These are phyloP conservation scores for Aphaenogaster rudis DNA, from an alignment of 1,140 invertebrate species.

Conservation along the genomic window DNA sequence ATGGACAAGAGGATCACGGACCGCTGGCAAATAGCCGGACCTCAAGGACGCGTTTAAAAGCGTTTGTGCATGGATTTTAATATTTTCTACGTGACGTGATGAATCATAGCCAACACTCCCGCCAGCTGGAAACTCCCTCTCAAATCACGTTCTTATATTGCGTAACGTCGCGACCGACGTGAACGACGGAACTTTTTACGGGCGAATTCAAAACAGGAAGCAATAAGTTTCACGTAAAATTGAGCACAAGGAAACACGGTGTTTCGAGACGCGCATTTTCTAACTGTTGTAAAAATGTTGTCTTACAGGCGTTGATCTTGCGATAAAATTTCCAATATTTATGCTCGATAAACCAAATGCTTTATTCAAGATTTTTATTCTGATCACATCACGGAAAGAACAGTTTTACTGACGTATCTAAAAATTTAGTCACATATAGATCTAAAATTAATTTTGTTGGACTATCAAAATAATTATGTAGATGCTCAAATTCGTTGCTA, in stretches of 20 bases:
- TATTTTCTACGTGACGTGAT: conserved; percentile 61
- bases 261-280: background rate
- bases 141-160: conserved; percentile 36
- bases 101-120: conserved; percentile 62
- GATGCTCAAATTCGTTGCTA: no score
- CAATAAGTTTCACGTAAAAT: conserved; percentile 13
- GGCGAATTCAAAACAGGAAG: background rate
- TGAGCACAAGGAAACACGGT: background rate
- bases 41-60: conserved; percentile 62
- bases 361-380: background rate
- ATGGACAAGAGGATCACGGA: conserved; percentile 66
- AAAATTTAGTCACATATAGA: no score
- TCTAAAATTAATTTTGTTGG: no score
- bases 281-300: background rate
- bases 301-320: background rate
- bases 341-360: background rate
- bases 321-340: background rate
- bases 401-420: no score
- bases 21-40: conserved; percentile 17
- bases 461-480: no score
- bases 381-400: no score
- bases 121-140: conserved; percentile 1
- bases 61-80: conserved; percentile 43
- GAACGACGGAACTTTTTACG: background rate
- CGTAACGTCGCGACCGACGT: conserved; percentile 23